Evolutionary conservation across 2,888 invertebrate species (phyloP), one percentile per base, ranked within the genome.

Genomic region (Meteorus colon): DNA sequence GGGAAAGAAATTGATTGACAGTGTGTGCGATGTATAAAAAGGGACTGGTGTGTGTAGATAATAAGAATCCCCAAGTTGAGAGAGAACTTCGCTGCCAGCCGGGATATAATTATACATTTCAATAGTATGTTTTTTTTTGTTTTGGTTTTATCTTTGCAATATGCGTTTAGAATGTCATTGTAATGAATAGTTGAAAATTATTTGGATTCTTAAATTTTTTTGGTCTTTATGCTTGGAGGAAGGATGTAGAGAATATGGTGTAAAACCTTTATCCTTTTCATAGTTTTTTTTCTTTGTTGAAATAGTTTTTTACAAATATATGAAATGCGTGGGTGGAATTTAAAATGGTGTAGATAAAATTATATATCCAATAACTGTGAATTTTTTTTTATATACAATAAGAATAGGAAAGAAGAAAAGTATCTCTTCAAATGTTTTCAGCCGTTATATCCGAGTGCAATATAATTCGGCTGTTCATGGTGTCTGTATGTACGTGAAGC

Each of bases 401-500:
- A 62, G 27, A 41, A 41, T 8, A 12, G 34, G 34, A 29, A 69
- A 45, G 34, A 73, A 45, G 62, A 65, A 73, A 66, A 63, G 71
- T 12, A 65, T 24, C 19, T 29, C 24, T 65, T 19, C 31, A 51
- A 65, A 31, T 62, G 74, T 74, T 66, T 77, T 74, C 78, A 70
- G 77, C 73, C 77, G 62, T 79, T 80, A 78, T 74, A 74, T 79
- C 83, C 75, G 80, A 85, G 85, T 85, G 85, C 84, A 84, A 85
- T 85, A 85, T 81, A 79, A 78, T 76, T 83, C 68, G 80, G 79
- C 81, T 77, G 76, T 77, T 75, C 78, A 73, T 76, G n/a, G 19
- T 24, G 19, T 55, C 19, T 24, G 55, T 55, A n/a, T 4, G n/a
- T 16, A 5, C 6, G 41, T 41, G 12, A 41, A 41, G 0, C 14